These are phyloP conservation scores for Pomacea maculata DNA, from an alignment of 1,140 invertebrate species.

Conservation along the genomic window DNA sequence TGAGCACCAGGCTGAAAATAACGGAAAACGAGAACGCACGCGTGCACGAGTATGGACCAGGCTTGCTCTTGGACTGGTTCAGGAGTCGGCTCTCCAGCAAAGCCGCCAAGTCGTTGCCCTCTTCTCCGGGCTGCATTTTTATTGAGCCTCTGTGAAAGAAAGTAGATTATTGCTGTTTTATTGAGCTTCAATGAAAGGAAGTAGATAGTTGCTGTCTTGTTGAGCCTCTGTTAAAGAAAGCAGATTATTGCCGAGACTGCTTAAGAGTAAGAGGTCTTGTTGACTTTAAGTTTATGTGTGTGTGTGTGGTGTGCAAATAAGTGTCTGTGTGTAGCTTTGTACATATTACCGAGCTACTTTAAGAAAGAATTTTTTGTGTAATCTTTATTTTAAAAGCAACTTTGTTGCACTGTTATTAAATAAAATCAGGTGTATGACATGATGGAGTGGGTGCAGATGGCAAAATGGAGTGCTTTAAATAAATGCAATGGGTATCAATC, in stretches of 20 bases:
- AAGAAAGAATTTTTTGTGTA: no score
- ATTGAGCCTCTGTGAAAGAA: constrained; percentile 40
- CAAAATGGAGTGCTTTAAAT: no score
- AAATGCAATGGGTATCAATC: no score
- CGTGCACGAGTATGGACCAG: constrained; percentile 16
- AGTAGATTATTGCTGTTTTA: constrained; percentile 11
- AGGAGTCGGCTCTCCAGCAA: constrained; percentile 8
- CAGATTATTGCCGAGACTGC: not conserved
- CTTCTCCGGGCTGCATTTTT: constrained; percentile 41
- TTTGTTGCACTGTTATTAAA: no score
- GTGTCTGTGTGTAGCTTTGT: constrained; percentile 1
- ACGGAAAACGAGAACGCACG: constrained; percentile 2
- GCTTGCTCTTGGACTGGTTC: constrained; percentile 8
- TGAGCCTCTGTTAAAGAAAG: constrained; percentile 34
- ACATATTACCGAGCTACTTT: no score
- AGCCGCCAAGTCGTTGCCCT: constrained; percentile 16
- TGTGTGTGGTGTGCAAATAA: not conserved
- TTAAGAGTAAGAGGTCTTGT: no score
- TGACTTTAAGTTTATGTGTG: not conserved
- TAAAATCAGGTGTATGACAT: no score
- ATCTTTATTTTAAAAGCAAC: no score
- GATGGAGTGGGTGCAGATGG: no score
- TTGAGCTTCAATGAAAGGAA: no score
- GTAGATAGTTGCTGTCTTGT: constrained; percentile 38
- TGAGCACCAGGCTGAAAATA: not conserved